These are phyloP conservation scores for Serrognathus titanus DNA, from an alignment of 2,888 invertebrate species.

Conservation along the genomic window DNA sequence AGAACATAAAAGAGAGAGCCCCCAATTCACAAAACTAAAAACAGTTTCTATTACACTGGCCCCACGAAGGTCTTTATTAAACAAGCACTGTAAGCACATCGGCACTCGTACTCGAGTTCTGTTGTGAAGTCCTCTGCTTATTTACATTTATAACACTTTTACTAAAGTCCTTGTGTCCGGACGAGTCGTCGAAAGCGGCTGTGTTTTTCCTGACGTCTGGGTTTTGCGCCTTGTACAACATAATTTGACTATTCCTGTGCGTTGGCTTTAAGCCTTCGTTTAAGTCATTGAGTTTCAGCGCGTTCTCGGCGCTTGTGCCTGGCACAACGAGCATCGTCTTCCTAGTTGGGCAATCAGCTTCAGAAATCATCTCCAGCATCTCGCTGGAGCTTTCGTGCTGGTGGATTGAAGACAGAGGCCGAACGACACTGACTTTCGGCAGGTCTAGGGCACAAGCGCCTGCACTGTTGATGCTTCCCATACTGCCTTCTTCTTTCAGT, in stretches of 20 bases:
- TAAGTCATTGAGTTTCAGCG: constrained; percentile 39
- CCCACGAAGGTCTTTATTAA: constrained; percentile 35
- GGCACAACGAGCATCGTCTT: constrained; percentile 49
- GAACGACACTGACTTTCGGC: constrained; percentile 50
- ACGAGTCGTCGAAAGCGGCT: constrained; percentile 58
- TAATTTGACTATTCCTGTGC: constrained; percentile 60
- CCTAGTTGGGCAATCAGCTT: constrained; percentile 52
- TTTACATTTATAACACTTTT: constrained; percentile 67
- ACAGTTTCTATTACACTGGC: constrained; percentile 37
- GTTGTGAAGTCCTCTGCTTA: constrained; percentile 48
- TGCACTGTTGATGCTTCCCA: constrained; percentile 49
- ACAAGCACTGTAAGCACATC: constrained; percentile 59
- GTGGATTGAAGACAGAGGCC: constrained; percentile 48
- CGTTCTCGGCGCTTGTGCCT: constrained; percentile 43
- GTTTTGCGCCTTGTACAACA: constrained; percentile 81
- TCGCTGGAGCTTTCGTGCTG: constrained; percentile 54
- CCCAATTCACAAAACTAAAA: background rate
- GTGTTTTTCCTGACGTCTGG: constrained; percentile 82
- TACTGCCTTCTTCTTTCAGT: constrained; percentile 52
- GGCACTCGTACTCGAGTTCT: constrained; percentile 37
- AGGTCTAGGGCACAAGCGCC: constrained; percentile 41
- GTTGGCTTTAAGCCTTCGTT: constrained; percentile 46
- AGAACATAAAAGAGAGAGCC: too few species aligned
- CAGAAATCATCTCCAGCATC: constrained; percentile 61
- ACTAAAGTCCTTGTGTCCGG: constrained; percentile 69